Percentiles rank a stretch among this genome's conserved stretches.
Conservation (phyloP, 2,113 vertebrate species). For the Sterrhoptilus dennistouni region DNA sequence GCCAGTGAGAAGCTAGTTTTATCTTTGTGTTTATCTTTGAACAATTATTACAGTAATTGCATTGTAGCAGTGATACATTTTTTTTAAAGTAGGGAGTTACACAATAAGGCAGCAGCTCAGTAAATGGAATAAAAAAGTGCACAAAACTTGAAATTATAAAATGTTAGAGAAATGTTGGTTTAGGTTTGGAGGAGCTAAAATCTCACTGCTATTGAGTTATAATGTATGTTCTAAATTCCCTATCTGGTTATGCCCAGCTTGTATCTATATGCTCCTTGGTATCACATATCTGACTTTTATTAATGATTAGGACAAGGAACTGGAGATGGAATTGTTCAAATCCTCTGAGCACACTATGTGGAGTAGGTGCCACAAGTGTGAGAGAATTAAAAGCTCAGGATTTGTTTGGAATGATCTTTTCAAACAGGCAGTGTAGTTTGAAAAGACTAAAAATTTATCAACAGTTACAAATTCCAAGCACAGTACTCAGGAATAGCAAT, state of each 20-base stretch:
- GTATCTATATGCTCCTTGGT: not conserved
- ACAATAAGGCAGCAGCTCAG: not conserved
- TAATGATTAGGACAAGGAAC: not conserved
- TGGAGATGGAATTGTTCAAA: not conserved
- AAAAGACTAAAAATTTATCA: not conserved
- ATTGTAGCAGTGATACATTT: not conserved
- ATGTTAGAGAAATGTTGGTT: not conserved
- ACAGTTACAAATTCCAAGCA: not conserved
- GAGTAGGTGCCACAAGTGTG: not conserved
- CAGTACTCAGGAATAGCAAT: not conserved
- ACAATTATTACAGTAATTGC: not conserved
- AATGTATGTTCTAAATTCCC: not conserved
- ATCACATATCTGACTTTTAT: not conserved
- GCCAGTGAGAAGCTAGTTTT: not conserved
- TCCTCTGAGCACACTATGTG: not conserved
- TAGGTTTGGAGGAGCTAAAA: not conserved
- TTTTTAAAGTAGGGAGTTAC: not conserved
- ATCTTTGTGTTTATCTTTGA: not conserved
- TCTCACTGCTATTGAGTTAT: not conserved
- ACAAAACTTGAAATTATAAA: not conserved
- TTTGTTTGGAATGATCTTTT: not conserved
- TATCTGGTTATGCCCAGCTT: not conserved
- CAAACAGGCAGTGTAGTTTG: not conserved
- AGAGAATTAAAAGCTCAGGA: not conserved
- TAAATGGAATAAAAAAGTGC: not conserved